These are phyloP conservation scores for Corythornis leucogaster DNA, from an alignment of 2,797 vertebrate genomes.

Conservation along the genomic window DNA sequence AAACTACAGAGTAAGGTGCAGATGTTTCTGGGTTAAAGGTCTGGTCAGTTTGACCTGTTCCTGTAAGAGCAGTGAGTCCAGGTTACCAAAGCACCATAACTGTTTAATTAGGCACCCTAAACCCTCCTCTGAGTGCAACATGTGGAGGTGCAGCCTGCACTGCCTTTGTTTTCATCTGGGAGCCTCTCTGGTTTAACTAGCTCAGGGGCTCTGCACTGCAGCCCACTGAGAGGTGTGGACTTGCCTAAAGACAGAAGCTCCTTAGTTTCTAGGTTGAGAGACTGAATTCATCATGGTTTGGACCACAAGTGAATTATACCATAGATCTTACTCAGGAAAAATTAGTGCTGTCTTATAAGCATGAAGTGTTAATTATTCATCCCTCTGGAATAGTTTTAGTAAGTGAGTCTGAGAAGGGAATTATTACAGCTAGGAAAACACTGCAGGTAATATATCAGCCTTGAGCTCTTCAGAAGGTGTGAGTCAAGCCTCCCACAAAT, in stretches of 20 bases:
- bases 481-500: slow-evolving; percentile 3
- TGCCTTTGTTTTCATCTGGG: background rate
- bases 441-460: background rate
- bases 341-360: slow-evolving; percentile 32
- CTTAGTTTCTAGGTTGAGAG: slow-evolving; percentile 34
- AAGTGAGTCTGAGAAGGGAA: slow-evolving; percentile 1
- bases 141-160: background rate
- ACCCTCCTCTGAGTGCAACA: background rate
- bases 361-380: slow-evolving; percentile 26
- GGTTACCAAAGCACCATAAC: background rate
- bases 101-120: background rate
- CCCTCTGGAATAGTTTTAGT: slow-evolving; percentile 3
- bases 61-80: background rate
- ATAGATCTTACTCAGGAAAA: background rate
- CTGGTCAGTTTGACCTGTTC: background rate
- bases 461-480: background rate
- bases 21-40: background rate
- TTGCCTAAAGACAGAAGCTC: slow-evolving; percentile 32
- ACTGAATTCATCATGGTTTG: slow-evolving; percentile 43
- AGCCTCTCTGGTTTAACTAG: background rate
- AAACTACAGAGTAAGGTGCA: background rate
- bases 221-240: background rate
- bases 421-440: background rate
- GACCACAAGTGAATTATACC: slow-evolving; percentile 18
- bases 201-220: background rate